Evolutionary conservation across 2,113 vertebrate genomes (phyloP).

Genomic region (Cyprinus carpio): DNA sequence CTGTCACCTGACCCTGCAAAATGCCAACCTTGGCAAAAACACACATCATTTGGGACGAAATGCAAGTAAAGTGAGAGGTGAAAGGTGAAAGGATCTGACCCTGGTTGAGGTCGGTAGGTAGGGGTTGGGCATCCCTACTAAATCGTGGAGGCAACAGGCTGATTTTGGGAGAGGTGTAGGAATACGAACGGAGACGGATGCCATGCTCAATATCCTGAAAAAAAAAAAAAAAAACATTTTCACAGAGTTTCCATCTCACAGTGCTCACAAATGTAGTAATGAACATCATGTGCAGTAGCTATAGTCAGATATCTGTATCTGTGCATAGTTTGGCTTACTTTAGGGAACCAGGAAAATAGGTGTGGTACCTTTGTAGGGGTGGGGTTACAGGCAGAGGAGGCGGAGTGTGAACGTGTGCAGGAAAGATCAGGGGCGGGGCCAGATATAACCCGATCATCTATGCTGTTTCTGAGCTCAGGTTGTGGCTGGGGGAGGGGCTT

Average conservation of each 20-base stretch:
- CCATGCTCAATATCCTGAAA: constrained; percentile 79
- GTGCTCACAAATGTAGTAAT: not conserved
- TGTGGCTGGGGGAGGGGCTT: constrained; percentile 54
- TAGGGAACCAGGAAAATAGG: not conserved
- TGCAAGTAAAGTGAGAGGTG: not conserved
- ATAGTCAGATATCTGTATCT: not conserved
- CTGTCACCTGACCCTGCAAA: too few relatives aligned
- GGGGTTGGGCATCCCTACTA: constrained; percentile 65
- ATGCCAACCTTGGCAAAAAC: not conserved
- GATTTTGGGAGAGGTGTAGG: constrained; percentile 89
- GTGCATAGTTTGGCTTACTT: too few relatives aligned
- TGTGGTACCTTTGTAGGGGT: constrained; percentile 76
- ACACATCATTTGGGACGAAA: not conserved
- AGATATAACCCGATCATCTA: constrained; percentile 69
- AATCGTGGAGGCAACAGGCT: constrained; percentile 73
- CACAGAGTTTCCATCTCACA: not conserved
- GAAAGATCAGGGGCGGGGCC: constrained; percentile 64
- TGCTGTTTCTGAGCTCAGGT: constrained; percentile 62
- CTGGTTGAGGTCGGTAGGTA: constrained; percentile 67
- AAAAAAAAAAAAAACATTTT: not conserved
- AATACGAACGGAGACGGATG: constrained; percentile 90
- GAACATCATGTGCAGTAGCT: not conserved
- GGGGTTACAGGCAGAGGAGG: constrained; percentile 70
- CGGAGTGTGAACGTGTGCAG: constrained; percentile 73
- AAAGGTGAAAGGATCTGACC: constrained; percentile 75